Evolutionary conservation across 2,797 vertebrate species (phyloP).

Genomic region (Dicrostonyx torquatus): DNA sequence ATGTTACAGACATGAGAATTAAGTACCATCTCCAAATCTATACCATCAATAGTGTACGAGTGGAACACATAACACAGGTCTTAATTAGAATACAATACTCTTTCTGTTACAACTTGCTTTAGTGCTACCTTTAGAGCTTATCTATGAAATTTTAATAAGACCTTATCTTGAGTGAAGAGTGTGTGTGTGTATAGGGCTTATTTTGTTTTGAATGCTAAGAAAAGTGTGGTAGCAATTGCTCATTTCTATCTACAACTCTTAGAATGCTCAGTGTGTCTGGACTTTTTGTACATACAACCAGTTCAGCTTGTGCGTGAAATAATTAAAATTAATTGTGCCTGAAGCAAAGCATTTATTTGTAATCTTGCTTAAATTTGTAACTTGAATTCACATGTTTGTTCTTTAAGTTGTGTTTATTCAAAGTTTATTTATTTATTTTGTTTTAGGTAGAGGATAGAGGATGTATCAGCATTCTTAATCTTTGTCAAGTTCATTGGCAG

Average conservation of each 20-base stretch:
- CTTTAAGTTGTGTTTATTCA: constrained; percentile 65
- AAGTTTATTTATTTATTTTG: constrained; percentile 46
- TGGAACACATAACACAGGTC: background rate
- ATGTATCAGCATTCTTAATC: constrained; percentile 71
- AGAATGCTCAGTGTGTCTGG: constrained; percentile 50
- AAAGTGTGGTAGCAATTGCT: constrained; percentile 47
- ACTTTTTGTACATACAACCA: constrained; percentile 43
- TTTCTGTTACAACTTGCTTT: background rate
- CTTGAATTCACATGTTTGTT: constrained; percentile 63
- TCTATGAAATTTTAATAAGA: constrained; percentile 26
- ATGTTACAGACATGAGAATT: background rate
- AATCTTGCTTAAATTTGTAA: constrained; percentile 41
- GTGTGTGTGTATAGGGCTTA: background rate
- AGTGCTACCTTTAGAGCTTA: constrained; percentile 32
- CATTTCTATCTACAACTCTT: constrained; percentile 44
- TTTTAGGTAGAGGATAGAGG: constrained; percentile 59
- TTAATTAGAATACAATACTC: background rate
- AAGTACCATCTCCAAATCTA: constrained; percentile 26
- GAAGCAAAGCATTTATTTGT: constrained; percentile 64
- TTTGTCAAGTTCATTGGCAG: constrained; percentile 72
- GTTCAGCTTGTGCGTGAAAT: constrained; percentile 45
- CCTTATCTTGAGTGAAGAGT: constrained; percentile 54
- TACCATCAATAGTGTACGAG: background rate
- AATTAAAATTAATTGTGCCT: constrained; percentile 43
- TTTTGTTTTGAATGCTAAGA: constrained; percentile 62